phyloP scores from a whole-genome alignment of 2,888 invertebrate genomes.

The Troilus luridus region DNA sequence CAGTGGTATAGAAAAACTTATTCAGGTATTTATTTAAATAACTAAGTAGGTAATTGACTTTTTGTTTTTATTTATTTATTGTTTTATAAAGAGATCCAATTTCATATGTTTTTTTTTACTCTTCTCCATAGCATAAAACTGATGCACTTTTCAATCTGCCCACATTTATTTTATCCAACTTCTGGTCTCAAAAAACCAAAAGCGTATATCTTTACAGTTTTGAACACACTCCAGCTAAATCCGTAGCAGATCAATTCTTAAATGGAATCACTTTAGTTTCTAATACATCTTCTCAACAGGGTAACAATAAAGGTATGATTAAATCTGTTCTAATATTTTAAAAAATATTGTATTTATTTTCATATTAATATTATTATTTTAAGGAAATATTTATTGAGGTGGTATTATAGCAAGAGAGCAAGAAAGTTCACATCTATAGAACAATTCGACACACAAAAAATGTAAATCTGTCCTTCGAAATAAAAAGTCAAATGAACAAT shows the following conservation, averaged over 20 bases:
- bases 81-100: background rate
- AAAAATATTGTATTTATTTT: background rate
- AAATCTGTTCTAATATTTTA: background rate
- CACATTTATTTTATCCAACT: conserved; percentile 78
- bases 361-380: background rate
- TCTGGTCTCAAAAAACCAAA: conserved; percentile 76
- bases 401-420: too few relatives aligned
- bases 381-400: background rate
- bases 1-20: conserved; percentile 71
- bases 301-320: background rate
- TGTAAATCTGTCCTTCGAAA: too few relatives aligned
- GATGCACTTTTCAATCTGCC: conserved; percentile 85
- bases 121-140: conserved; percentile 70
- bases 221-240: conserved; percentile 78
- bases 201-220: conserved; percentile 82
- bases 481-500: too few relatives aligned
- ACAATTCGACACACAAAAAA: too few relatives aligned
- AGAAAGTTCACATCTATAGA: too few relatives aligned
- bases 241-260: conserved; percentile 77
- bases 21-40: conserved; percentile 70
- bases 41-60: background rate
- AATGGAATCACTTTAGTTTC: conserved; percentile 76
- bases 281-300: background rate
- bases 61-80: background rate
- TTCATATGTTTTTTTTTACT: conserved; percentile 27